A percentile compares a stretch with the other conserved stretches of the same genome.
These are phyloP conservation scores for Drosophila paramelanica DNA, from an alignment of 2,888 invertebrate species.

Conservation along the genomic window DNA sequence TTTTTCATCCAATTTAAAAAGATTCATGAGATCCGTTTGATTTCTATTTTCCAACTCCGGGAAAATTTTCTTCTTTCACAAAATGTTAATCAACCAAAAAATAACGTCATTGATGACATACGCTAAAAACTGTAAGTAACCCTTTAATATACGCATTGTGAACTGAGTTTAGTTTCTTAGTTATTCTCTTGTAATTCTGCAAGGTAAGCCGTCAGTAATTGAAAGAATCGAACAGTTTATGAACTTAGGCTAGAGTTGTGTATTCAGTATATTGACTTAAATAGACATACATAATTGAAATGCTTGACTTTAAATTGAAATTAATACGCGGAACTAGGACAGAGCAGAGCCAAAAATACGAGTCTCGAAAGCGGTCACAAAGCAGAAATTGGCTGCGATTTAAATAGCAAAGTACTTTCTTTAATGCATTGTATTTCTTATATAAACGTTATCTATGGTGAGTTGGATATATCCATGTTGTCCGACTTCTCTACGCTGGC, in stretches of 20 bases:
- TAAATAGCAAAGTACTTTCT: constrained; percentile 28
- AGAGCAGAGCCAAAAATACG: constrained; percentile 30
- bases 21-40: too few species aligned
- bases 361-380: constrained; percentile 16
- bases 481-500: constrained; percentile 87
- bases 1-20: too few species aligned
- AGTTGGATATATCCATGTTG: constrained; percentile 93
- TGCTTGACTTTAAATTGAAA: constrained; percentile 27
- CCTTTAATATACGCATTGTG: too few species aligned
- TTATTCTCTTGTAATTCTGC: background rate
- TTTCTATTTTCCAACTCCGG: too few species aligned
- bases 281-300: constrained; percentile 31
- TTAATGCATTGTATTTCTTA: constrained; percentile 22
- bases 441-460: constrained; percentile 86
- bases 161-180: too few species aligned
- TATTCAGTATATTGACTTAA: constrained; percentile 36
- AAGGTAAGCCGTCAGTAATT: constrained; percentile 1
- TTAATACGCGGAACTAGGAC: constrained; percentile 42
- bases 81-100: too few species aligned
- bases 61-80: too few species aligned
- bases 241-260: constrained; percentile 34
- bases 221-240: constrained; percentile 14
- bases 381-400: constrained; percentile 9
- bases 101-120: too few species aligned
- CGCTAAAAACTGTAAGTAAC: too few species aligned